A percentile compares a stretch with the other conserved stretches of the same genome.
Conservation (phyloP, 2,888 invertebrate genomes). For the Heliconius aoede region DNA sequence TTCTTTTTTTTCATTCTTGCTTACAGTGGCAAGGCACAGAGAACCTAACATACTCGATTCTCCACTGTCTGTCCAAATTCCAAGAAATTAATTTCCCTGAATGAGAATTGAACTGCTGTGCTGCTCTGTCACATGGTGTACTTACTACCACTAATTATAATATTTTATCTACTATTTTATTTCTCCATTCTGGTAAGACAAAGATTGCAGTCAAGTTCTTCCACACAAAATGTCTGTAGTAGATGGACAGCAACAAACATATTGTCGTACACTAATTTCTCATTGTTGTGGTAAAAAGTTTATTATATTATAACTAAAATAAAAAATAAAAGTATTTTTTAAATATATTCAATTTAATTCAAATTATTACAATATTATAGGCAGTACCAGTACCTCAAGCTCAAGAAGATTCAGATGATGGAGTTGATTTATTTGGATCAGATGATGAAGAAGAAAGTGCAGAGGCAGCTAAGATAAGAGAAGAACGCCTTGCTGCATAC, state of each 20-base stretch:
- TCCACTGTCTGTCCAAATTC: no score
- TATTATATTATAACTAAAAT: not conserved
- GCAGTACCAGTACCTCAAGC: slow-evolving; percentile 58
- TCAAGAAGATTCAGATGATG: slow-evolving; percentile 86
- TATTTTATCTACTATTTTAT: no score
- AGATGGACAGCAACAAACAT: not conserved
- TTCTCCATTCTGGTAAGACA: no score
- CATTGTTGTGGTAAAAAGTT: not conserved
- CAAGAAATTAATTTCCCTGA: no score
- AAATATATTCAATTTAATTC: not conserved
- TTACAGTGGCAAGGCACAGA: no score
- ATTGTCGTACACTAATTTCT: not conserved
- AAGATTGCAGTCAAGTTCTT: no score
- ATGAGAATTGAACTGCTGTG: no score
- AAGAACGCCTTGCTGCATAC: slow-evolving; percentile 94
- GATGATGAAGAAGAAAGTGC: slow-evolving; percentile 90
- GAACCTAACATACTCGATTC: no score
- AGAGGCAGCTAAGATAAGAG: slow-evolving; percentile 89
- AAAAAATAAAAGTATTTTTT: not conserved
- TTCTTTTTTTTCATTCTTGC: no score
- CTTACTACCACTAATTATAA: no score
- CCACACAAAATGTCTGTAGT: no score
- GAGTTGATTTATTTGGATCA: slow-evolving; percentile 91
- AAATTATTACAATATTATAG: slow-evolving; percentile 48
- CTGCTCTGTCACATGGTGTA: no score